Base-by-base conservation (phyloP, 2,113 vertebrate genomes). In the Ctenodactylus gundi region DNA sequence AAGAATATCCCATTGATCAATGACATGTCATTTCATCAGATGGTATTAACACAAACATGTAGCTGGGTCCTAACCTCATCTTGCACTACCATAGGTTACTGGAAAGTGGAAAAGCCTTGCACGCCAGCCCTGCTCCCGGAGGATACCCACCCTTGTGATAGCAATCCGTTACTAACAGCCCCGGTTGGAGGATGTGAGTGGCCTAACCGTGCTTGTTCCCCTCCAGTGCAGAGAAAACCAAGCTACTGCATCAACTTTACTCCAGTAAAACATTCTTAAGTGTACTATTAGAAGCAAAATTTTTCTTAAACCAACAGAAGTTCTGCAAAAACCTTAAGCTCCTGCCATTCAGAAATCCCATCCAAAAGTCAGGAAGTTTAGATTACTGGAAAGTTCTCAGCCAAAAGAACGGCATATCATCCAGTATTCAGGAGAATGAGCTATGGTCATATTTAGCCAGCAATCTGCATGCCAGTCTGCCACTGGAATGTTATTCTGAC, bases 121-220 rank as follows among this genome's bases (percentile, higher is more conserved):
- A 98, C 99, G 97, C 98, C 99, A 98, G 98, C 98, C 98, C 98
- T 99, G 98, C 98, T 98, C 98, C 98, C 97, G 95, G 99, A 99
- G 97, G 99, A 99, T 97, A 98, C 98, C 98, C 98, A 99, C 98
- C 98, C 98, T 97, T 99, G 98, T 99, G 99, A 99, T 99, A 99
- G 98, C 99, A 99, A 98, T 98, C 98, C 98, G 97, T 99, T 99
- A 99, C 99, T 99, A 99, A 99, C 99, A 98, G 98, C 98, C 98
- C 98, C 98, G 95, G 98, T 97, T 98, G 99, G 98, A 99, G 99
- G 99, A 99, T 99, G 99, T 99, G 99, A 99, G 99, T 99, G 98
- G 97, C 98, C 98, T 98, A 98, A 98, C 98, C 76, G 0, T 97
- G 93, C 93, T 95, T 97, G 91, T 97, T 97, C 92, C 85, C 75